Conservation (phyloP, 2,888 invertebrate species). For the Sympetrum striolatum region DNA sequence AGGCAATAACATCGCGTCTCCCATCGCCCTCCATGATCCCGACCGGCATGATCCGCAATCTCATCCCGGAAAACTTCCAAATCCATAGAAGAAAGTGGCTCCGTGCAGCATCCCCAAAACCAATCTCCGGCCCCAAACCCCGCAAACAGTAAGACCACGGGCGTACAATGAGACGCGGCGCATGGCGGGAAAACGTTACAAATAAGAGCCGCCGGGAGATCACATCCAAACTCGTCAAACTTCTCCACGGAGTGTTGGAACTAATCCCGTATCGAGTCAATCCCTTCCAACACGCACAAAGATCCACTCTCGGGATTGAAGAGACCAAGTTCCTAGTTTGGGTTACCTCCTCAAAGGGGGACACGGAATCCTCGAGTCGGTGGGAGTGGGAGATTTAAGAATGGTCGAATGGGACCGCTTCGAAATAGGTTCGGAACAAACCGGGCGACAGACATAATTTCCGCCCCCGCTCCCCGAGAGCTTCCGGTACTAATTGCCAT, state of each 20-base stretch:
- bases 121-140: not conserved
- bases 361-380: not conserved
- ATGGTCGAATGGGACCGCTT: not conserved
- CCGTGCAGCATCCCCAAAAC: not conserved
- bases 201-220: not conserved
- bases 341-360: not conserved
- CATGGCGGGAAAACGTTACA: not conserved
- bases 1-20: too few species aligned
- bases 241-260: conserved; percentile 19
- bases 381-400: not conserved
- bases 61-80: not conserved
- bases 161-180: not conserved
- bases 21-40: too few species aligned
- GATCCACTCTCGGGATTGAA: not conserved
- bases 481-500: conserved; percentile 37
- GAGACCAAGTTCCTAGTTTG: not conserved
- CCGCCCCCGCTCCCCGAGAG: not conserved
- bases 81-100: not conserved
- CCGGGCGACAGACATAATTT: not conserved
- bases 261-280: conserved; percentile 35
- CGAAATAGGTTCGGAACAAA: not conserved
- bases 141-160: not conserved
- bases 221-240: conserved; percentile 29
- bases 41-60: too few species aligned
- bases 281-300: not conserved